Evolutionary conservation across 2,113 vertebrate genomes (phyloP).

Genomic region (Nibea coibor): DNA sequence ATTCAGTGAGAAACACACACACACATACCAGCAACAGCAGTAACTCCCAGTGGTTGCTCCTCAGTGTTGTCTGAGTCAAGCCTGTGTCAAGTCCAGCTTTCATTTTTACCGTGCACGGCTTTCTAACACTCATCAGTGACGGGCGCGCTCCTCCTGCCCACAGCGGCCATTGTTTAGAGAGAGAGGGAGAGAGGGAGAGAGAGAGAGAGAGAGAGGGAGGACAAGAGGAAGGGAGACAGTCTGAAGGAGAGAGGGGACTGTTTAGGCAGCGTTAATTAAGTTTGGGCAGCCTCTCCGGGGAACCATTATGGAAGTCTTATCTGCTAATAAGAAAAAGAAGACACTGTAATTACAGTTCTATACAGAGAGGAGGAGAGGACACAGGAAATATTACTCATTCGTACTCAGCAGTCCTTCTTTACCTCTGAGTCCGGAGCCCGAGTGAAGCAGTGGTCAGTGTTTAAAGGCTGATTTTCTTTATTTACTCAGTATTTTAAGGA

Average conservation of each 20-base stretch:
- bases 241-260: constrained; percentile 29
- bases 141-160: background rate
- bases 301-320: constrained; percentile 66
- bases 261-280: constrained; percentile 66
- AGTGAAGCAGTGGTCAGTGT: too few relatives aligned
- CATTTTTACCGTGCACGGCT: constrained; percentile 23
- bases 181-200: background rate
- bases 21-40: constrained; percentile 12
- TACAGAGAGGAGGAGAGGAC: constrained; percentile 8
- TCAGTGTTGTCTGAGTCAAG: constrained; percentile 43
- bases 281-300: constrained; percentile 64
- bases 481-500: too few relatives aligned
- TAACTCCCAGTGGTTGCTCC: background rate
- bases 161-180: constrained; percentile 16
- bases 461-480: too few relatives aligned
- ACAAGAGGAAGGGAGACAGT: constrained; percentile 1
- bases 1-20: constrained; percentile 1
- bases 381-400: constrained; percentile 7
- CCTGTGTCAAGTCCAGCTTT: constrained; percentile 53
- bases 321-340: constrained; percentile 66
- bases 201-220: background rate
- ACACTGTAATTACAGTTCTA: constrained; percentile 67
- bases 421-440: background rate
- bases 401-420: background rate
- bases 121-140: constrained; percentile 2